Conservation (phyloP, 2,888 invertebrate species). For the Nysson spinosus region DNA sequence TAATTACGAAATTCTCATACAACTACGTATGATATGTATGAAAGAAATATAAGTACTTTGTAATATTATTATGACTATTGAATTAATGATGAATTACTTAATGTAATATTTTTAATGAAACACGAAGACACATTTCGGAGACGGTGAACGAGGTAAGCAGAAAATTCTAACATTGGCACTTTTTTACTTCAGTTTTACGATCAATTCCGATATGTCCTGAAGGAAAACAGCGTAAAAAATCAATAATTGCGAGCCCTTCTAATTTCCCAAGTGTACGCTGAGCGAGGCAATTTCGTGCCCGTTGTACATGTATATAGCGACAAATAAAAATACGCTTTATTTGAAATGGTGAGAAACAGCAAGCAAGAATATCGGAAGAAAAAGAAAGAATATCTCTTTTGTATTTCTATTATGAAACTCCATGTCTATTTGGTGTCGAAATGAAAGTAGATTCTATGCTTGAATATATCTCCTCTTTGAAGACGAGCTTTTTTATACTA, state of each 20-base stretch:
- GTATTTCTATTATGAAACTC: too few species aligned
- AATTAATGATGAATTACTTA: too few species aligned
- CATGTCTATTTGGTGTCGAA: too few species aligned
- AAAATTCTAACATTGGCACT: constrained; percentile 22
- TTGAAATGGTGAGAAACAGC: constrained; percentile 37
- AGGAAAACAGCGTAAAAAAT: constrained; percentile 49
- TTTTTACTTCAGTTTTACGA: constrained; percentile 23
- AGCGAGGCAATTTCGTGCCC: constrained; percentile 32
- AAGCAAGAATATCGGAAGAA: constrained; percentile 30
- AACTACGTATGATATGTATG: too few species aligned
- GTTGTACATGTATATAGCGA: constrained; percentile 32
- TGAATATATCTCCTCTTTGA: too few species aligned
- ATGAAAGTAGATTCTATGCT: too few species aligned
- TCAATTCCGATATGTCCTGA: constrained; percentile 17
- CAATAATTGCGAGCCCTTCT: constrained; percentile 59
- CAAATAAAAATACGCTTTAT: constrained; percentile 46
- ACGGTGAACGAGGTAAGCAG: constrained; percentile 25
- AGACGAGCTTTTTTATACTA: too few species aligned
- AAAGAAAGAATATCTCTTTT: not conserved
- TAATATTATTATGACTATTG: too few species aligned
- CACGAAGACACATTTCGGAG: constrained; percentile 3
- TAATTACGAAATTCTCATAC: too few species aligned
- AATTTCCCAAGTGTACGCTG: constrained; percentile 66
- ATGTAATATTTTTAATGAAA: too few species aligned
- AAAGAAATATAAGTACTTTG: too few species aligned